Evolutionary conservation across 2,888 invertebrate genomes (phyloP).

Genomic region (Salticus scenicus): DNA sequence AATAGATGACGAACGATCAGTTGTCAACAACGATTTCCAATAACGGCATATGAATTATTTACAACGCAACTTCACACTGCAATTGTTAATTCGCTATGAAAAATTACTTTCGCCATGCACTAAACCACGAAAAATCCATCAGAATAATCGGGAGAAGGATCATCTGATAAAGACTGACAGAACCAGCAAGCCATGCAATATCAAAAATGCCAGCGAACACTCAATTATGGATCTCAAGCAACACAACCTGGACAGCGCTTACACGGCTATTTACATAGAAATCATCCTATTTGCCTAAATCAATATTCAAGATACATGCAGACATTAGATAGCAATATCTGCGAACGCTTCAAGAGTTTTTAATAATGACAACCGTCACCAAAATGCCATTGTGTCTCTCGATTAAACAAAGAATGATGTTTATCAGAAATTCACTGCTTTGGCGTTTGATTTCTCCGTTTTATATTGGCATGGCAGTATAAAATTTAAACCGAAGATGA

Average conservation of each 20-base stretch:
- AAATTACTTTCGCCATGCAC: no score
- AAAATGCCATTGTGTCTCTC: slow-evolving; percentile 5
- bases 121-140: no score
- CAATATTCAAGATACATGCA: background rate
- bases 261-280: slow-evolving; percentile 9
- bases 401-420: background rate
- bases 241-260: background rate
- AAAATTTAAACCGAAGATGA: no score
- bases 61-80: background rate
- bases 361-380: slow-evolving; percentile 5
- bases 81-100: no score
- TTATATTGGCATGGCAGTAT: no score
- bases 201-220: background rate
- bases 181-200: background rate
- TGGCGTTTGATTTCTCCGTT: background rate
- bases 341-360: background rate
- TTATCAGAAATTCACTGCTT: background rate
- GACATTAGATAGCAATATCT: background rate
- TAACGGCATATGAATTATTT: background rate
- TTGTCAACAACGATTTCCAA: background rate
- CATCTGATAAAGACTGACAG: no score
- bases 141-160: no score
- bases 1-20: background rate
- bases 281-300: background rate
- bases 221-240: background rate